Evolutionary conservation across 1,140 invertebrate species (phyloP).

Genomic region (Anoplolepis gracilipes): DNA sequence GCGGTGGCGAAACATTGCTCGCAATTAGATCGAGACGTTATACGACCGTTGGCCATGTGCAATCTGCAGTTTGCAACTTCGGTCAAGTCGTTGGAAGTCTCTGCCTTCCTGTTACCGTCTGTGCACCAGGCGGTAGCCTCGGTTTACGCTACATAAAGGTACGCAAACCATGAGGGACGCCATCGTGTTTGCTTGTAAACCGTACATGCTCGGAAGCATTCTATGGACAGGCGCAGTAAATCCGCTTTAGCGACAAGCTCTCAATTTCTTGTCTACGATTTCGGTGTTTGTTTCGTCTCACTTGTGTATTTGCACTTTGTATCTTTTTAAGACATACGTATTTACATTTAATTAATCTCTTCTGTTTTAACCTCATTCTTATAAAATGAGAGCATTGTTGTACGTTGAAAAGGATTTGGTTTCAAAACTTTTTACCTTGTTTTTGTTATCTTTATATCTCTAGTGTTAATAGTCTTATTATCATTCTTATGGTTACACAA

Average conservation of each 20-base stretch:
- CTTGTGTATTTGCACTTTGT: neutral
- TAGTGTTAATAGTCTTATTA: constrained; percentile 10
- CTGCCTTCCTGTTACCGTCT: constrained; percentile 23
- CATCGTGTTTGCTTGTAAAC: constrained; percentile 53
- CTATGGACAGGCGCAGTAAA: constrained; percentile 30
- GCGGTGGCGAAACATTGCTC: constrained; percentile 50
- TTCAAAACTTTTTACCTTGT: neutral
- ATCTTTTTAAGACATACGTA: neutral
- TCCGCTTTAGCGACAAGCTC: constrained; percentile 43
- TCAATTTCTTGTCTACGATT: constrained; percentile 28
- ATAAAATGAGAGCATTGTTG: neutral
- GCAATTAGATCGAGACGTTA: constrained; percentile 72
- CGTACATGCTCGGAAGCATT: constrained; percentile 29
- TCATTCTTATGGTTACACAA: too few relatives aligned
- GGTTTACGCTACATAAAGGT: constrained; percentile 34
- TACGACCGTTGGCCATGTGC: constrained; percentile 48
- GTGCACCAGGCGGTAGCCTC: constrained; percentile 1
- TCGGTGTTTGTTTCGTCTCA: neutral
- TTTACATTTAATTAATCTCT: constrained; percentile 9
- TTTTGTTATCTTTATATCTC: neutral
- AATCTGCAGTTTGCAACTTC: constrained; percentile 75
- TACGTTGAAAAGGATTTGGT: neutral
- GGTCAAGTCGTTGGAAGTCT: constrained; percentile 68
- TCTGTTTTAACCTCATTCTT: constrained; percentile 17
- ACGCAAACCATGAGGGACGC: constrained; percentile 43